Base-by-base conservation (phyloP, 1,140 invertebrate genomes). In the Fragariocoptes setiger region DNA sequence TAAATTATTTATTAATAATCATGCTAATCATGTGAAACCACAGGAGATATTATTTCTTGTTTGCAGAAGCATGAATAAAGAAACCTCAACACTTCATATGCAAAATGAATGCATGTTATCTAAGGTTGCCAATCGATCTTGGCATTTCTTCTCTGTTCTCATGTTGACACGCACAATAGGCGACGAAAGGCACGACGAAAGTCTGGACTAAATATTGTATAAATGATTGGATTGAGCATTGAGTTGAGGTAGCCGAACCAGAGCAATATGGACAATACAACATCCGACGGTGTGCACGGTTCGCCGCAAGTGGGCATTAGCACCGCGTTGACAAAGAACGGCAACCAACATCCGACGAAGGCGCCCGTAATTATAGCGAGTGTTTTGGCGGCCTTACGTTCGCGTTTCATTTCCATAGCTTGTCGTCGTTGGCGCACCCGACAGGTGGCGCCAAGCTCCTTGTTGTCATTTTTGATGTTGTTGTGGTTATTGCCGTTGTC, bases 201-300 rank as follows among this genome's bases (percentile, higher is more conserved):
- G 54, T 94, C 86, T 53, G 86, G 65, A 61, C 94, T 92, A 57
- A 90, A 94, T 54, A 90, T 88, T 16, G 83, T 90, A 58, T 94
- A 95, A 48, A 94, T 92, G 49, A 92, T 68, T 12, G 86, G 86
- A 60, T 94, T 94, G n/a, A n/a, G n/a, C n/a, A n/a, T n/a, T n/a
- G 76, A 82, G 60, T 83, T 83, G 52, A 79, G 74, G 57, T 82
- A 80, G 82, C 80, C 80, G 39, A 85, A 64, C 77, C 76, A 82
- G 5, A 77, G 64, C 55, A 78, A 77, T 50, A 78, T 70, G 47
- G 72, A 74, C 43, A 75, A 69, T 47, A 76, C 63, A 51, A 70
- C 68, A 46, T 71, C 67, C 56, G 69, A 72, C 50, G 78, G 71
- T 44, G 68, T 61, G 53, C 74, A 80, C n/a, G 56, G 44, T 60